Evolutionary conservation across 2,113 vertebrate genomes (phyloP).

Genomic region (Rhinolophus ferrumequinum): DNA sequence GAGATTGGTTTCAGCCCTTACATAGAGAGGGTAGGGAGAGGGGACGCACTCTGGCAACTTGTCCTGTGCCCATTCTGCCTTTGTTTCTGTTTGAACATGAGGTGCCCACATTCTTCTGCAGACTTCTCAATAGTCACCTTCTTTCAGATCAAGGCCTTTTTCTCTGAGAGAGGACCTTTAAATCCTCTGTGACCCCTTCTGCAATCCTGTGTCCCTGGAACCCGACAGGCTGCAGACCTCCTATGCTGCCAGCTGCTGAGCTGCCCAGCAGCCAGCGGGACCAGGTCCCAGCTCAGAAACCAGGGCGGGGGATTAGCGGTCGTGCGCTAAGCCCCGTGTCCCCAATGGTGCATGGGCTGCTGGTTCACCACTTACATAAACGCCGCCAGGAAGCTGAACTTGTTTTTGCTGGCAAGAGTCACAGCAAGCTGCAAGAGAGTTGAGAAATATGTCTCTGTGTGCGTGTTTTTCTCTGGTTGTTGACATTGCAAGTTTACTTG

Average conservation of each 20-base stretch:
- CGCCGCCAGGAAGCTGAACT: slow-evolving; percentile 57
- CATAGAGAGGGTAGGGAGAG: not conserved
- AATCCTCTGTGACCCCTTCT: not conserved
- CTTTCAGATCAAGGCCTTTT: not conserved
- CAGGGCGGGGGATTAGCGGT: slow-evolving; percentile 23
- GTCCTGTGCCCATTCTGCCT: not conserved
- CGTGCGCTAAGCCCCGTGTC: not conserved
- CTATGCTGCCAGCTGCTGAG: not conserved
- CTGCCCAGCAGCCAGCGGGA: rapidly evolving
- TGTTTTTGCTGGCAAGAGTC: slow-evolving; percentile 72
- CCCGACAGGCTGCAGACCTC: not conserved
- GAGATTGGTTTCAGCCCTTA: not conserved
- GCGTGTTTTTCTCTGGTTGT: slow-evolving; percentile 50
- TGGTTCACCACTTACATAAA: slow-evolving; percentile 58
- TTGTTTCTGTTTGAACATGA: not conserved
- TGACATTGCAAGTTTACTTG: slow-evolving; percentile 55
- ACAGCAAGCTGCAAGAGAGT: not conserved
- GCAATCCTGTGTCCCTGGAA: not conserved
- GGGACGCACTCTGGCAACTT: too few species aligned
- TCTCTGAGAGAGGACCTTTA: not conserved
- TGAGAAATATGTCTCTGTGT: slow-evolving; percentile 58
- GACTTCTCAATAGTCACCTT: not conserved
- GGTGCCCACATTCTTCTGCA: not conserved
- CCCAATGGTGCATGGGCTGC: not conserved
- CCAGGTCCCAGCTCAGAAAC: not conserved